Base-by-base conservation (phyloP, 2,797 vertebrate genomes). In the Tympanoctomys barrerae region DNA sequence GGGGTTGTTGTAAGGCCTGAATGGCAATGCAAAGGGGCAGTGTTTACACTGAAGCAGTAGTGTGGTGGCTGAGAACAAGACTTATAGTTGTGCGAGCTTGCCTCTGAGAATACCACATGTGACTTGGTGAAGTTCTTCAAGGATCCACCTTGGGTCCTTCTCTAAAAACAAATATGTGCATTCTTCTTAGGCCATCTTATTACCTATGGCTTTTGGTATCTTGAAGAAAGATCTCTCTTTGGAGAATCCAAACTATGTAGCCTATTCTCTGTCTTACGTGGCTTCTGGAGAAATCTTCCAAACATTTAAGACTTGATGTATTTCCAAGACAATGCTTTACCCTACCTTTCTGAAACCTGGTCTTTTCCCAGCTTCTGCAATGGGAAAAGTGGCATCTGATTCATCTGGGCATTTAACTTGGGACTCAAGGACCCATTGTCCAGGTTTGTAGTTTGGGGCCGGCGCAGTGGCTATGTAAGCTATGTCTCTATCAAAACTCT, bases 141-240 rank as follows among this genome's bases (percentile, higher is more conserved):
- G 46, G 16, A 6, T 80, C 54, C 12, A 16, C 10, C 54, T 22
- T n/a, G 7, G 16, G 64, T 54, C 7, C n/a, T 86, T 92, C 46
- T 87, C n/a, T 77, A 46, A 31, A 49, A 46, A 75, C 24, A 75
- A 28, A 28, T 31, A 11, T 77, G 73, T 77, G 18, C 1, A 62
- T 22, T 91, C 42, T 52, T 73, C 31, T 77, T 71, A 26, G 80
- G 57, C 10, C 31, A 89, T 10, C 77, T 73, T 33, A 61, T 62
- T 0, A 4, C 42, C 42, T 19, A 14, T 5, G 52, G 3, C 22
- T 92, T 84, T 78, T 87, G 42, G n/a, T 54, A 21, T 71, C 57
- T 95, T 71, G 70, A 84, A 78, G 42, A 90, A 1, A 87, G 42
- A 73, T 19, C 14, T 92, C 21, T 71, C n/a, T n/a, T 90, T 46